Base-by-base conservation (phyloP, 2,113 vertebrate species). In the Osmerus mordax region DNA sequence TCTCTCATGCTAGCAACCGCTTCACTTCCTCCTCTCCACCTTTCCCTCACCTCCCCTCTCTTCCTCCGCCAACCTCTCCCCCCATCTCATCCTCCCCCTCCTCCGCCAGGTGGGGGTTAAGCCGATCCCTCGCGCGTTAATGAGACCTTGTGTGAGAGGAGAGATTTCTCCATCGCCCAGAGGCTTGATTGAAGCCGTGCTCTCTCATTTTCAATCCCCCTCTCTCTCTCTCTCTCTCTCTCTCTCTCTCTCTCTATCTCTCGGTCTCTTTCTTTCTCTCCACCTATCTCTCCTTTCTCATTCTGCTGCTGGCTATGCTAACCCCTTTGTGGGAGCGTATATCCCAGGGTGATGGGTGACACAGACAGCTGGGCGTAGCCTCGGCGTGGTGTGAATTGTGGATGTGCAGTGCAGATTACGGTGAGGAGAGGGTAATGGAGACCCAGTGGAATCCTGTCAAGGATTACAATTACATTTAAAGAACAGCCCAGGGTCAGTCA, bases 361-460 rank as follows among this genome's bases (percentile, higher is more conserved):
- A 90, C 91, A 93, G 83, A 79, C 71, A 66, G 84, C 82, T 78
- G 59, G 83, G 87, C 85, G 92, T 93, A 93, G 91, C 88, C 87
- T 91, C 89, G 84, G 89, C 75, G 75, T 78, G 75, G 72, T 0
- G 21, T 87, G 90, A 93, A 90, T 87, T 85, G 77, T 84, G 87
- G 87, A 91, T 90, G 87, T 79, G 72, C 78, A 87, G 83, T 86
- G 77, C 83, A 92, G 90, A 92, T 93, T 89, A 89, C 72, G 80
- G 71, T 81, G 83, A 64, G 64, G n/a, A 16, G 9, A 47, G 41
- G 41, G 83, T 89, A 91, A 93, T 87, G 91, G 92, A 91, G 88
- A 91, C 87, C 87, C 84, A 70, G 65, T 75, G 87, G 88, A 93
- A 93, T 89, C 90, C 86, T 83, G 61, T 82, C 88, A 86, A 90